These are phyloP conservation scores for Hippocampus zosterae DNA, from an alignment of 2,113 vertebrate species.

Conservation along the genomic window DNA sequence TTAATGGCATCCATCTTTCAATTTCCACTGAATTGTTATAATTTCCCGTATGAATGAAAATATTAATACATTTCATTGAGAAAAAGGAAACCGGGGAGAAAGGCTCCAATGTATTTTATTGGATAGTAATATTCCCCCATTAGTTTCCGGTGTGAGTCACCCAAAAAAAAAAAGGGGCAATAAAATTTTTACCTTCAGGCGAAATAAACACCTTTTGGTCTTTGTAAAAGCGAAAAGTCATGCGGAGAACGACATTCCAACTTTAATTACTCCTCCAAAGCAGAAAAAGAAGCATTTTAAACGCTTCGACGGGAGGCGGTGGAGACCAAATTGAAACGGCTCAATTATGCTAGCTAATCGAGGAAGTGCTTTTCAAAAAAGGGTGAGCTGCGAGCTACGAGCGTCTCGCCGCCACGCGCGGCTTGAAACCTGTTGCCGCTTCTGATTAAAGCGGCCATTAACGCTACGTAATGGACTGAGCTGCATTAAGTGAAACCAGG, in stretches of 20 bases:
- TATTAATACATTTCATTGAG: not conserved
- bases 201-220: not conserved
- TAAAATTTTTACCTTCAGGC: not conserved
- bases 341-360: slow-evolving; percentile 24
- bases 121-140: not conserved
- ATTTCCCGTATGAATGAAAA: not conserved
- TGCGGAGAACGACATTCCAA: not conserved
- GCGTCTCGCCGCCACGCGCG: not conserved
- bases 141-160: not conserved
- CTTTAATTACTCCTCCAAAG: not conserved
- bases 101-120: not conserved
- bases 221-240: not conserved
- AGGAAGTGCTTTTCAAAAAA: slow-evolving; percentile 4
- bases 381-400: not conserved
- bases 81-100: not conserved
- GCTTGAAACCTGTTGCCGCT: slow-evolving; percentile 1
- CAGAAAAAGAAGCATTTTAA: not conserved
- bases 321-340: slow-evolving; percentile 1
- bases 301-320: slow-evolving; percentile 8
- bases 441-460: slow-evolving; percentile 30
- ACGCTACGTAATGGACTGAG: not conserved
- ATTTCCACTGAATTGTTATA: not conserved
- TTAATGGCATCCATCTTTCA: not conserved
- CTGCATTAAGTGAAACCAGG: slow-evolving; percentile 9
- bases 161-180: not conserved